Evolutionary conservation across 1,140 invertebrate species (phyloP).

Genomic region (Temnothorax nylanderi): DNA sequence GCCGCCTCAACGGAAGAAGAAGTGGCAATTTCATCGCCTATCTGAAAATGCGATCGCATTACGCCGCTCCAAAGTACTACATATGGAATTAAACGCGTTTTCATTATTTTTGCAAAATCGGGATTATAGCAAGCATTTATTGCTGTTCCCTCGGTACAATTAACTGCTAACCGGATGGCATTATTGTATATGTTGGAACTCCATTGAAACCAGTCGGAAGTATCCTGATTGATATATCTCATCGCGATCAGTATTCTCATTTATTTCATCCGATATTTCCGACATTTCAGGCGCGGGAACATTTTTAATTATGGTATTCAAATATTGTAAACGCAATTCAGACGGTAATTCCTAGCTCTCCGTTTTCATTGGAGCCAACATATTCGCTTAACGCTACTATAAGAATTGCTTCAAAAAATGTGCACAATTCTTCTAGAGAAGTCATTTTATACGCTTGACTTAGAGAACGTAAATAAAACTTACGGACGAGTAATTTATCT

Average conservation of each 20-base stretch:
- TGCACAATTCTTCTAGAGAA: neutral
- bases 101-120: neutral
- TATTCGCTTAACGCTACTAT: neutral
- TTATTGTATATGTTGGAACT: neutral
- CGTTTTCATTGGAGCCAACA: neutral
- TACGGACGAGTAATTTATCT: neutral
- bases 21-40: neutral
- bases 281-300: neutral
- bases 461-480: neutral
- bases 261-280: neutral
- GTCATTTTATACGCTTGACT: neutral
- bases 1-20: neutral
- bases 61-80: neutral
- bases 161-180: neutral
- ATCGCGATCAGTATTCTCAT: neutral
- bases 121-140: slow-evolving; percentile 19
- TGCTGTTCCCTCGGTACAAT: neutral
- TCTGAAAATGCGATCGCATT: neutral
- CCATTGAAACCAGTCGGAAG: neutral
- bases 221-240: neutral
- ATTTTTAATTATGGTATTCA: neutral
- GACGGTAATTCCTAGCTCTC: neutral
- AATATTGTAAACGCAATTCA: neutral
- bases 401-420: neutral
- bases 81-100: neutral